Base-by-base conservation (phyloP, 2,113 vertebrate genomes). In the Gasterosteus aculeatus region DNA sequence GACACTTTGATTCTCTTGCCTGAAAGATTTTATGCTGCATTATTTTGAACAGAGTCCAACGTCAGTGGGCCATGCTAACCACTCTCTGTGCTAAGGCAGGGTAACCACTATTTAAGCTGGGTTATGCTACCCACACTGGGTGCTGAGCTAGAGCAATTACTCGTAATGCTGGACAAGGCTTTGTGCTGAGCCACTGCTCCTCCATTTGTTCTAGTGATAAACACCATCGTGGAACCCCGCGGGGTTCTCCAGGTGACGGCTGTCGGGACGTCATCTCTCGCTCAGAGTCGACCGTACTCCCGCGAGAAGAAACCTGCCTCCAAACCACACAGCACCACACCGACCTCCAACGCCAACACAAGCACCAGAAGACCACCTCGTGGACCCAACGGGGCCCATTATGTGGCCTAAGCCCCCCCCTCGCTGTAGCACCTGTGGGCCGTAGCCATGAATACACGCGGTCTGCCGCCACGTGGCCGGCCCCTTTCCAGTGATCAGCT, bases 151-250 rank as follows among this genome's bases (percentile, higher is more conserved):
- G 16, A 7, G 15, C 18, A 47, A 47, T 2, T 7, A 47, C 46
- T 18, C 5, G 0, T 9, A 8, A 18, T 19, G 47, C 35, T 38
- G 35, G 6, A 6, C 6, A 7, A 38, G 5, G 35, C 35, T 38
- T 1, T 35, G 33, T 35, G 33, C 46, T 47, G 7, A 16, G 46
- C 46, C 15, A 19, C 47, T 80, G 75, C 7, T 82, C 7, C 70
- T 15, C 0, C 41, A 58, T 15, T 72, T 74, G 51, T 61, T 1
- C n/a, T 78, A 99, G 97, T 98, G 19, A 99, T 99, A 85, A 99
- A 99, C 0, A 96, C 95, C 38, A 95, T 98, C 0, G 93, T 99
- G 89, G 98, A 99, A 81, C 97, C 97, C 35, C 91, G 91, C 2
- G 94, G 95, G 62, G 92, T 89, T 78, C 89, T 95, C 70, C 96